A percentile compares a stretch with the other conserved stretches of the same genome.
These are phyloP conservation scores for Dynastes grantii DNA, from an alignment of 2,888 invertebrate genomes.

Conservation along the genomic window DNA sequence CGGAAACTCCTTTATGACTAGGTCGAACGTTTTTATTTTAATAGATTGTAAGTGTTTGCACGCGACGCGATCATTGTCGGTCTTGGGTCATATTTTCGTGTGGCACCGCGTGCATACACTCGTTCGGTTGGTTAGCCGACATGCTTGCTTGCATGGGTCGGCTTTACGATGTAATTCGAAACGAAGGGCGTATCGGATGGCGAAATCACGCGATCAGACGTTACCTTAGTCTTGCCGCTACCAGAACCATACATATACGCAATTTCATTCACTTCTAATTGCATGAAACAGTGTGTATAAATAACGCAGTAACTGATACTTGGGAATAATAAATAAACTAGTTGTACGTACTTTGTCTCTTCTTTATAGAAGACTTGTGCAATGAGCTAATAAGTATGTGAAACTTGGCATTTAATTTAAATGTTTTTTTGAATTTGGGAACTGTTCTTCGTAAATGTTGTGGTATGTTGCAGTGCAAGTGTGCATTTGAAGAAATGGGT, in stretches of 20 bases:
- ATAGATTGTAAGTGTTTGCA: conserved; percentile 49
- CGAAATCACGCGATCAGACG: conserved; percentile 46
- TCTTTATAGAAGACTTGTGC: neutral
- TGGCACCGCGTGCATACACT: neutral
- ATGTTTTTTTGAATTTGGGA: no score
- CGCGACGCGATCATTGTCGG: conserved; percentile 51
- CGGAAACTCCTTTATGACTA: conserved; percentile 20
- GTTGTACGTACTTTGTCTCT: neutral
- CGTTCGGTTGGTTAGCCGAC: conserved; percentile 12
- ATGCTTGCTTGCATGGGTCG: conserved; percentile 15
- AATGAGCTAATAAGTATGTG: neutral
- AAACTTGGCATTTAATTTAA: no score
- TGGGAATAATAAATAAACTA: neutral
- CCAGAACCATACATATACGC: conserved; percentile 18
- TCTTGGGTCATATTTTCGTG: conserved; percentile 18
- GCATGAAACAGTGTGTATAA: conserved; percentile 10
- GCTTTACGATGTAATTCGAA: conserved; percentile 36
- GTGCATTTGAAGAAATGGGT: no score
- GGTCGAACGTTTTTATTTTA: conserved; percentile 23
- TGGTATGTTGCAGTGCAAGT: no score
- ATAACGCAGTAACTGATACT: conserved; percentile 8
- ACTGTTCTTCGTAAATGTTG: no score
- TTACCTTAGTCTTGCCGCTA: conserved; percentile 14
- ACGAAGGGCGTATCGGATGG: no score
- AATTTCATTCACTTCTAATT: conserved; percentile 26